Percentiles rank a stretch among this genome's conserved stretches.
Conservation (phyloP, 2,888 invertebrate genomes). For the Perithous albicinctus region DNA sequence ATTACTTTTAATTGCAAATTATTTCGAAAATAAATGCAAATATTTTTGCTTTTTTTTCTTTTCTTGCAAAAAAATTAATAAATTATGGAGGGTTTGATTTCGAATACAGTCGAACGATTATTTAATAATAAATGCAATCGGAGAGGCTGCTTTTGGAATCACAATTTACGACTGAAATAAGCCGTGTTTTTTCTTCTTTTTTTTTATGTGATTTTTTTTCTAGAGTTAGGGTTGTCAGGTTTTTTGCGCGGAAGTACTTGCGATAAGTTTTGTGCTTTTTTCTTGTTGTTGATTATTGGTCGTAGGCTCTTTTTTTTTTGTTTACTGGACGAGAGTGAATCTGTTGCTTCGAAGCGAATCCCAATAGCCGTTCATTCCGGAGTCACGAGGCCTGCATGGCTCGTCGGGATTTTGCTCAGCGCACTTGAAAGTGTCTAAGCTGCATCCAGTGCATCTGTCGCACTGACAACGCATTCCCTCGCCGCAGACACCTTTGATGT, state of each 20-base stretch:
- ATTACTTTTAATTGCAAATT: not conserved
- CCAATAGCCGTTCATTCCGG: slow-evolving; percentile 48
- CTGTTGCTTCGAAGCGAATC: slow-evolving; percentile 68
- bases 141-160: slow-evolving; percentile 26
- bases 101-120: slow-evolving; percentile 19
- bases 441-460: slow-evolving; percentile 84
- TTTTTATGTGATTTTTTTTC: slow-evolving; percentile 16
- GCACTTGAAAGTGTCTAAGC: slow-evolving; percentile 75
- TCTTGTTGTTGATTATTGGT: slow-evolving; percentile 28
- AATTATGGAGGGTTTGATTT: not conserved
- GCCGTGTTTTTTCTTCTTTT: not conserved
- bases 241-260: not conserved
- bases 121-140: slow-evolving; percentile 10
- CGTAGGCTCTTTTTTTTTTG: not conserved
- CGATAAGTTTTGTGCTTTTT: slow-evolving; percentile 2
- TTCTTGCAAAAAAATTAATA: slow-evolving; percentile 5
- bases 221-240: slow-evolving; percentile 31
- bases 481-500: slow-evolving; percentile 82
- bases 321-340: slow-evolving; percentile 72
- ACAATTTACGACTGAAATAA: not conserved
- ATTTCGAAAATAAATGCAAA: slow-evolving; percentile 1
- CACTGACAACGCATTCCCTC: slow-evolving; percentile 83
- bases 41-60: too few species aligned
- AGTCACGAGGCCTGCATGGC: slow-evolving; percentile 72
- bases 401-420: slow-evolving; percentile 62